Evolutionary conservation across 2,797 vertebrate genomes (phyloP).

Genomic region (Lutra lutra): DNA sequence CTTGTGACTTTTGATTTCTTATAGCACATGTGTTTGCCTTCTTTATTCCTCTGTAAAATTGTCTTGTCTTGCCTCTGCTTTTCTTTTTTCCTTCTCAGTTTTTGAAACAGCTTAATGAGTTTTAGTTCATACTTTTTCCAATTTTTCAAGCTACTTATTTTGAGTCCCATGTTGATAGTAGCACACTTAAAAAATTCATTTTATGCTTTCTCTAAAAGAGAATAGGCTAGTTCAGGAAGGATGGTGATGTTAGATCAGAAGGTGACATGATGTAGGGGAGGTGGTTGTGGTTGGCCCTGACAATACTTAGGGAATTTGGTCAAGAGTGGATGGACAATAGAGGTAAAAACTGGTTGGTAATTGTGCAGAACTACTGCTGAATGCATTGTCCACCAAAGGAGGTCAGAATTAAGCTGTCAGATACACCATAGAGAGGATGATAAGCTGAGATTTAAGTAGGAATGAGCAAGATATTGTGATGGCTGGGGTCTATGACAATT

Average conservation of each 20-base stretch:
- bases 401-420: background rate
- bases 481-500: background rate
- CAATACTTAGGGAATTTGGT: background rate
- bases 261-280: background rate
- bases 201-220: background rate
- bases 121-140: background rate
- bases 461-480: background rate
- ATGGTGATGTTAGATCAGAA: background rate
- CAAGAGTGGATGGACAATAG: background rate
- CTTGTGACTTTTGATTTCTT: background rate
- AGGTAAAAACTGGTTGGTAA: background rate
- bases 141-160: slow-evolving; percentile 4
- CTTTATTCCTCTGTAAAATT: background rate
- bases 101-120: background rate
- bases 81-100: background rate
- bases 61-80: background rate
- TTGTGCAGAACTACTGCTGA: background rate
- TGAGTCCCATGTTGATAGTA: background rate
- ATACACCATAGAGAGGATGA: accelerated
- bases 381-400: background rate
- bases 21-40: background rate
- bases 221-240: background rate
- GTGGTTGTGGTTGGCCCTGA: background rate
- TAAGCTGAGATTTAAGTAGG: background rate
- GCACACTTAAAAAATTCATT: background rate